These are phyloP conservation scores for Carettochelys insculpta DNA, from an alignment of 2,113 vertebrate genomes.

Conservation along the genomic window DNA sequence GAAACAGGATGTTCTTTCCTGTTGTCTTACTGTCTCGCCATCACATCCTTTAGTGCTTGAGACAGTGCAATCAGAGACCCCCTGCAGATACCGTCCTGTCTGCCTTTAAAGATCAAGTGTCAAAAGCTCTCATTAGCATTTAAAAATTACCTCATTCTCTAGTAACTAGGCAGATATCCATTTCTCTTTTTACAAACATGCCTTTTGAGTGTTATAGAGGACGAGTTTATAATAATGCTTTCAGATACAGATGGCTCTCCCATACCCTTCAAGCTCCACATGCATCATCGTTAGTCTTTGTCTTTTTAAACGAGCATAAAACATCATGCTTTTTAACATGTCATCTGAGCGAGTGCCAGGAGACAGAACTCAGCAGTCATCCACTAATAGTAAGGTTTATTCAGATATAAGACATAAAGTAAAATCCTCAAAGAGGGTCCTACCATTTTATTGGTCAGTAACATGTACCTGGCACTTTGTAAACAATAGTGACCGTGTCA, in stretches of 20 bases:
- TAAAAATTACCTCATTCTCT: conserved; percentile 21
- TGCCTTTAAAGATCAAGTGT: conserved; percentile 34
- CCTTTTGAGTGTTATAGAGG: neutral
- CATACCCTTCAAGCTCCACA: neutral
- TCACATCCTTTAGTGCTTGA: neutral
- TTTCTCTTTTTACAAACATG: neutral
- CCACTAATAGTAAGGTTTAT: neutral
- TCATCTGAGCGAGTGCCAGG: neutral
- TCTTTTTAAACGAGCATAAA: neutral
- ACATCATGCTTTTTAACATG: neutral
- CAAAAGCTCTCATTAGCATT: conserved; percentile 23
- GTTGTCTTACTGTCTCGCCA: neutral
- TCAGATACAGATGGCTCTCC: neutral
- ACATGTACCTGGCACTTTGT: neutral
- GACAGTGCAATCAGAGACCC: conserved; percentile 1
- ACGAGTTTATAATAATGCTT: neutral
- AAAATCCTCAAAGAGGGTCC: neutral
- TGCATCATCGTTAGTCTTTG: neutral
- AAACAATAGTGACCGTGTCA: neutral
- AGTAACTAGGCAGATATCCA: conserved; percentile 12
- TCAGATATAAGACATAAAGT: neutral
- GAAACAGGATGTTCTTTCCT: neutral
- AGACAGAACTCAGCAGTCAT: neutral
- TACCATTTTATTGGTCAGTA: neutral
- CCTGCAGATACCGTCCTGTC: neutral